These are phyloP conservation scores for Apotomis turbidana DNA, from an alignment of 2,888 invertebrate species.

Conservation along the genomic window DNA sequence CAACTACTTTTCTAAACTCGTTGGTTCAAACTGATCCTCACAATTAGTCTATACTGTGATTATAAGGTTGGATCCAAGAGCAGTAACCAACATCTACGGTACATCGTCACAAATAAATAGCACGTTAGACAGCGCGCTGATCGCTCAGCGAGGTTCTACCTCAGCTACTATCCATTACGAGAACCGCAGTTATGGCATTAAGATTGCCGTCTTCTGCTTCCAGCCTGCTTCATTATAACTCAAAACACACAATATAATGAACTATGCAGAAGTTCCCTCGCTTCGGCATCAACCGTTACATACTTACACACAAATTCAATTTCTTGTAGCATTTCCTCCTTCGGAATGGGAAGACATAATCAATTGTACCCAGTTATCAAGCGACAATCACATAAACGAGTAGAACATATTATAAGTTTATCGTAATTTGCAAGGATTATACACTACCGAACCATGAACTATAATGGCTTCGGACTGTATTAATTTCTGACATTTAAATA, in stretches of 20 bases:
- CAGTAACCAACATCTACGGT: slow-evolving; percentile 19
- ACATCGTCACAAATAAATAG: slow-evolving; percentile 28
- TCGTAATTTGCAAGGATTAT: slow-evolving; percentile 5
- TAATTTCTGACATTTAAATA: slow-evolving; percentile 24
- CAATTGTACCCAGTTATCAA: slow-evolving; percentile 58
- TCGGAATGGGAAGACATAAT: slow-evolving; percentile 61
- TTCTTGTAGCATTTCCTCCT: slow-evolving; percentile 58
- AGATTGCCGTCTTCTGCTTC: slow-evolving; percentile 66
- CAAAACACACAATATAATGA: slow-evolving; percentile 60
- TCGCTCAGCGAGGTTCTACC: slow-evolving; percentile 30
- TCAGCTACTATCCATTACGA: slow-evolving; percentile 67
- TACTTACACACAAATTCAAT: slow-evolving; percentile 63
- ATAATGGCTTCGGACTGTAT: background rate
- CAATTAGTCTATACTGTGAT: slow-evolving; percentile 7
- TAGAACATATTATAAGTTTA: background rate
- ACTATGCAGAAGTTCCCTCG: slow-evolving; percentile 59
- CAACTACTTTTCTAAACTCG: too few species aligned
- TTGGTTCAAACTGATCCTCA: background rate
- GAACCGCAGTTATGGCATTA: slow-evolving; percentile 62
- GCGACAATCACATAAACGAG: slow-evolving; percentile 54
- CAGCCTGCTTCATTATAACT: slow-evolving; percentile 56
- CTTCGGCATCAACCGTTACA: slow-evolving; percentile 51
- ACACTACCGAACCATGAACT: background rate
- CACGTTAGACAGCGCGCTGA: slow-evolving; percentile 22
- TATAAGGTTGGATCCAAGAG: background rate